These are phyloP conservation scores for Cephus cinctus DNA, from an alignment of 1,140 invertebrate genomes.

Conservation along the genomic window DNA sequence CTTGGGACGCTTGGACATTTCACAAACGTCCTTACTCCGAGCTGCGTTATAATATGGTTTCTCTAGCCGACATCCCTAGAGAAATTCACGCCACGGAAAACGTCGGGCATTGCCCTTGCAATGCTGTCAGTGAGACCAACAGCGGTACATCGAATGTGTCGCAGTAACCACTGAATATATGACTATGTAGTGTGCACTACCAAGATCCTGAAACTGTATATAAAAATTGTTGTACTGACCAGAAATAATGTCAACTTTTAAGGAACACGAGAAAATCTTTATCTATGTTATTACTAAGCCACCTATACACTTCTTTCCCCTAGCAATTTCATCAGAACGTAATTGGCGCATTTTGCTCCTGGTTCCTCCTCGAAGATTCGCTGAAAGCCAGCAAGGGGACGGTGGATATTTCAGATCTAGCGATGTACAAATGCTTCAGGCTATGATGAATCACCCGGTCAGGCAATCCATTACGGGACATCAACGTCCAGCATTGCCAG, in stretches of 20 bases:
- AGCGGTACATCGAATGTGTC: not conserved
- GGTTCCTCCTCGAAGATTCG: not conserved
- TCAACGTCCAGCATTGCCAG: no score
- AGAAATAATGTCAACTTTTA: no score
- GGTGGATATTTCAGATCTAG: no score
- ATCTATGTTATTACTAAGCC: not conserved
- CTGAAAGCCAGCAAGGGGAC: not conserved
- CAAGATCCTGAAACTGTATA: no score
- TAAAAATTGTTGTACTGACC: no score
- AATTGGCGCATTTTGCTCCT: not conserved
- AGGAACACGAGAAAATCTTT: no score
- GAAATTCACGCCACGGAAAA: not conserved
- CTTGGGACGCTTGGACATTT: not conserved
- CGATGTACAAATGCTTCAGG: not conserved
- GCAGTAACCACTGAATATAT: not conserved
- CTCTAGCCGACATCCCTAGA: not conserved
- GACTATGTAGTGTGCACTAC: no score
- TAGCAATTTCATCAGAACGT: not conserved
- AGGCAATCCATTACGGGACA: conserved; percentile 5
- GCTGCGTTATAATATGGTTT: not conserved
- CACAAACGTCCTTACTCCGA: not conserved
- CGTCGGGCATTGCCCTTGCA: not conserved
- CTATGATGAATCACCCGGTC: conserved; percentile 2
- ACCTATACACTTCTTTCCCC: not conserved
- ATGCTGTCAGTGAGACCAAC: not conserved